Percentiles rank a stretch among this genome's conserved stretches.
Conservation (phyloP, 2,888 invertebrate genomes). For the Sarcophaga carnaria region DNA sequence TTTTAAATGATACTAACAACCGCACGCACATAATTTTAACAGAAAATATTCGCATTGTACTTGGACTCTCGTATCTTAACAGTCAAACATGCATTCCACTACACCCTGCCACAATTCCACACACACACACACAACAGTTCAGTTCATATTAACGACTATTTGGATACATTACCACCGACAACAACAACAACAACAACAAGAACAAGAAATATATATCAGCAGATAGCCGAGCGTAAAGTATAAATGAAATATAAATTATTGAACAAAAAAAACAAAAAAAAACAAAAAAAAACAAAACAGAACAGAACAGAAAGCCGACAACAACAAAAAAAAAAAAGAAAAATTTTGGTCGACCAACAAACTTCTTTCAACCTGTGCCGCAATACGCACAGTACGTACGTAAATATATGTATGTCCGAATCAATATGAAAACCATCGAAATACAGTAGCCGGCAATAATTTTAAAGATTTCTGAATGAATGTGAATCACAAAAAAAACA, state of each 20-base stretch:
- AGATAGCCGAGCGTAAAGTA: slow-evolving; percentile 45
- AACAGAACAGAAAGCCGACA: slow-evolving; percentile 29
- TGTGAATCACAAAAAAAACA: too few relatives aligned
- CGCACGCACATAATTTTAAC: slow-evolving; percentile 38
- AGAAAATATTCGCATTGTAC: slow-evolving; percentile 36
- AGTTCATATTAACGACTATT: too few relatives aligned
- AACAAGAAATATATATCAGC: slow-evolving; percentile 32
- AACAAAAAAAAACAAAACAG: too few relatives aligned
- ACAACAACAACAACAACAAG: slow-evolving; percentile 31
- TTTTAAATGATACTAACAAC: slow-evolving; percentile 39
- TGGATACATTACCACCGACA: background rate
- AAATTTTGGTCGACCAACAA: background rate
- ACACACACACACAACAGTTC: slow-evolving; percentile 7
- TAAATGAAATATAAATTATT: slow-evolving; percentile 72
- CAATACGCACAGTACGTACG: background rate
- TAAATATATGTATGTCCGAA: slow-evolving; percentile 4
- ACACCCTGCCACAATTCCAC: slow-evolving; percentile 28
- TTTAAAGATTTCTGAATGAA: too few relatives aligned
- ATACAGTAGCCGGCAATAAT: too few relatives aligned
- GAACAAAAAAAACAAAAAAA: slow-evolving; percentile 74
- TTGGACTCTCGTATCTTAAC: slow-evolving; percentile 46
- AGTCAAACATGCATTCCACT: slow-evolving; percentile 41
- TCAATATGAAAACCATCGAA: too few relatives aligned
- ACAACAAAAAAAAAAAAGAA: slow-evolving; percentile 38
- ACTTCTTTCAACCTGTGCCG: slow-evolving; percentile 4